phyloP scores from a whole-genome alignment of 1,140 invertebrate genomes.

The Anastrepha ludens region DNA sequence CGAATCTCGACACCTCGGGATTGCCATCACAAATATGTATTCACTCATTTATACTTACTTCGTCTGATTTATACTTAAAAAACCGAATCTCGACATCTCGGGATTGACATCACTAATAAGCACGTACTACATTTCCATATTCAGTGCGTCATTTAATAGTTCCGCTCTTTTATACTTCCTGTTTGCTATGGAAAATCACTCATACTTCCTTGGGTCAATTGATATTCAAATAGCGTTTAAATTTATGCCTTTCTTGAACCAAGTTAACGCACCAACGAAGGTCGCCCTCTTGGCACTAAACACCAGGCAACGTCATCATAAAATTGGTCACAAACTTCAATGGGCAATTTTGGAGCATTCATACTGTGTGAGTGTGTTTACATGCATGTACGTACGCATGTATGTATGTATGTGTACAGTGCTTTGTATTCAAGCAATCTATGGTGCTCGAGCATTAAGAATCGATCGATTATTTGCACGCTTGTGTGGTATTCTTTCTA shows the following conservation, averaged over 20 bases:
- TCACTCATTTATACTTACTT: no score
- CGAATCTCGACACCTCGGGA: no score
- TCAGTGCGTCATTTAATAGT: not conserved
- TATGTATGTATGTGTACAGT: not conserved
- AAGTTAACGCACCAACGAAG: slow-evolving; percentile 20
- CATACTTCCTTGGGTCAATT: not conserved
- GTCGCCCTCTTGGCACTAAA: not conserved
- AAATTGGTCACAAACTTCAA: not conserved
- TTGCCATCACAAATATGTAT: no score
- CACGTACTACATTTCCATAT: no score
- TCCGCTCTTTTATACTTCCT: slow-evolving; percentile 7
- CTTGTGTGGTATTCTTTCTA: not conserved
- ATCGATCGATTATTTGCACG: slow-evolving; percentile 28
- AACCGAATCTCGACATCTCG: no score
- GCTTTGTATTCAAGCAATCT: not conserved
- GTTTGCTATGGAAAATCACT: not conserved
- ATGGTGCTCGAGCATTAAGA: slow-evolving; percentile 1
- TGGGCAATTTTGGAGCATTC: not conserved
- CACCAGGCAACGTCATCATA: slow-evolving; percentile 15
- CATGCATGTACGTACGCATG: not conserved
- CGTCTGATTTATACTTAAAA: no score
- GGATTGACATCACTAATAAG: no score
- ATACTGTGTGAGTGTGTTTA: no score
- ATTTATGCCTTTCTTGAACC: not conserved
- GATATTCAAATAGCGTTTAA: not conserved